Percentiles rank a stretch among this genome's conserved stretches.
phyloP scores from a whole-genome alignment of 2,797 vertebrate species.

The Lerista edwardsae region DNA sequence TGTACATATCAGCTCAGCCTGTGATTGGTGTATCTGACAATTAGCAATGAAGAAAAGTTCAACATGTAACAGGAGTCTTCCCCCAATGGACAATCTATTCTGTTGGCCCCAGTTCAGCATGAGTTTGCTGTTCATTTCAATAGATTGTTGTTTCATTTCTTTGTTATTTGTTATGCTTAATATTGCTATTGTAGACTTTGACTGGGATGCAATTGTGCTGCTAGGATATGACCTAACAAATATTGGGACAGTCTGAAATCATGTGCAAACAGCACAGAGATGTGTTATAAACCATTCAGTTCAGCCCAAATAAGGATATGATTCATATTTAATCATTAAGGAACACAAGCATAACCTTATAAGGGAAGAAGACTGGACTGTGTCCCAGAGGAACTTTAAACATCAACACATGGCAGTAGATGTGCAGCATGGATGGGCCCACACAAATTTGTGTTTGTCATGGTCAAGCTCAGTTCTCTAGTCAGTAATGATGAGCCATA shows the following conservation, averaged over 20 bases:
- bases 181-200: slow-evolving; percentile 32
- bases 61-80: slow-evolving; percentile 48
- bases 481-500: background rate
- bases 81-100: background rate
- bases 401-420: background rate
- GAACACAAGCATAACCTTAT: background rate
- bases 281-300: background rate
- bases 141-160: slow-evolving; percentile 43
- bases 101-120: slow-evolving; percentile 26
- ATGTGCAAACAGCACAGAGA: background rate
- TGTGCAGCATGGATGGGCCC: background rate
- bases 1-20: slow-evolving; percentile 56
- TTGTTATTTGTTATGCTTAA: slow-evolving; percentile 20
- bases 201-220: background rate
- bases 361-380: background rate
- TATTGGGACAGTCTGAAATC: background rate
- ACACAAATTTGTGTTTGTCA: background rate
- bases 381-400: background rate
- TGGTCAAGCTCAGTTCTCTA: background rate
- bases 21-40: slow-evolving; percentile 50
- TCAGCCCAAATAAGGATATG: background rate
- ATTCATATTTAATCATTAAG: background rate
- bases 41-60: slow-evolving; percentile 43
- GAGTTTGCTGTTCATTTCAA: slow-evolving; percentile 41
- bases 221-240: slow-evolving; percentile 17